A percentile compares a stretch with the other conserved stretches of the same genome.
These are phyloP conservation scores for Scomberomorus guttatus DNA, from an alignment of 2,797 vertebrate genomes.

Conservation along the genomic window DNA sequence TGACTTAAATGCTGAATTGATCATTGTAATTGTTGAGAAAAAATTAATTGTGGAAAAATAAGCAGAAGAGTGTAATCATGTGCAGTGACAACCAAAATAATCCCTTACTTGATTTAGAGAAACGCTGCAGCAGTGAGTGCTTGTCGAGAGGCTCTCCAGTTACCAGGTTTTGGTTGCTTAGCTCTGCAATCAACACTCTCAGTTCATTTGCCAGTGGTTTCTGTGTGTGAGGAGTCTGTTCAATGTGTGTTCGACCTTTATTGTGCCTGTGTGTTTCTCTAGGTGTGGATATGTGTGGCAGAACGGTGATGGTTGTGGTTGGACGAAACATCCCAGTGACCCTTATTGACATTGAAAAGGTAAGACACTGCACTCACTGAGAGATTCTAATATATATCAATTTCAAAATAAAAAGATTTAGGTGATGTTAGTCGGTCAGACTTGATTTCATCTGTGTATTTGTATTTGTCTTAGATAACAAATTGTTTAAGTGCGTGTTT, in stretches of 20 bases:
- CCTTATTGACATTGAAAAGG: conserved; percentile 97
- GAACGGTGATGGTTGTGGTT: conserved; percentile 95
- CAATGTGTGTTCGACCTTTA: conserved; percentile 1
- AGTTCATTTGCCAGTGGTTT: neutral
- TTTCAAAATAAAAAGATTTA: neutral
- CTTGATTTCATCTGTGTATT: neutral
- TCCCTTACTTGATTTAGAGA: neutral
- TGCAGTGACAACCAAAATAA: too few species aligned
- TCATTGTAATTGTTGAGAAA: too few species aligned
- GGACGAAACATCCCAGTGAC: conserved; percentile 97
- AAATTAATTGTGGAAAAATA: too few species aligned
- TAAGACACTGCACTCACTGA: conserved; percentile 62
- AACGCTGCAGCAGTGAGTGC: neutral
- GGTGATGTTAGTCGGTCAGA: neutral
- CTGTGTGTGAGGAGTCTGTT: neutral
- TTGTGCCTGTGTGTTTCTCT: conserved; percentile 23
- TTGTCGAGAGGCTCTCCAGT: neutral
- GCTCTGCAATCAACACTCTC: neutral
- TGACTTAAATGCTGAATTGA: too few species aligned
- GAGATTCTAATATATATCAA: neutral
- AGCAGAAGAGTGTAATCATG: too few species aligned
- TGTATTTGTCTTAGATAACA: neutral
- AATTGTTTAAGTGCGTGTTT: neutral
- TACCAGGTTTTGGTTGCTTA: too few species aligned
- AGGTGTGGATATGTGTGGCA: conserved; percentile 95